Evolutionary conservation across 2,113 vertebrate genomes (phyloP).

Genomic region (Crotalus tigris): DNA sequence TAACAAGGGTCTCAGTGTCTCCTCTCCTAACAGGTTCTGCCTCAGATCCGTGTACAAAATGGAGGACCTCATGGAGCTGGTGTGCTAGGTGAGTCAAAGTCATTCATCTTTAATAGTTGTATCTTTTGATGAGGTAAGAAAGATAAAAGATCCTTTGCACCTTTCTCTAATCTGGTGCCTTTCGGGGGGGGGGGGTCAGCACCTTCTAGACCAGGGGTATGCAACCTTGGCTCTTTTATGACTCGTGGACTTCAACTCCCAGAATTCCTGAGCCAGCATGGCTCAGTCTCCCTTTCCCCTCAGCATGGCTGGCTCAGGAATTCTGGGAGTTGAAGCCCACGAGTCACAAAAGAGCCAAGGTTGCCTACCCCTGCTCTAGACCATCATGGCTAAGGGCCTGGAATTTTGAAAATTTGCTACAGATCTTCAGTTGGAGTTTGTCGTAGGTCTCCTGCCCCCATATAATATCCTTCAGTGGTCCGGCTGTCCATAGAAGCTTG

Average conservation of each 20-base stretch:
- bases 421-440: not conserved
- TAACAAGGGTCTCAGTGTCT: constrained; percentile 36
- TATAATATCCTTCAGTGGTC: not conserved
- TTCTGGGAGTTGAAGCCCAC: too few species aligned
- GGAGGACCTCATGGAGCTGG: constrained; percentile 86
- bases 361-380: too few species aligned
- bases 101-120: not conserved
- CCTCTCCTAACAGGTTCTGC: constrained; percentile 79
- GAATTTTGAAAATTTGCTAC: not conserved
- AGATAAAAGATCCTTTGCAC: not conserved
- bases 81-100: constrained; percentile 81
- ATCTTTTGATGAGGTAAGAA: not conserved
- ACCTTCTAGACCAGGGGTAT: not conserved
- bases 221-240: too few species aligned
- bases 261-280: too few species aligned
- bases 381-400: not conserved
- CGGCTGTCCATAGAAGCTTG: not conserved
- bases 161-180: not conserved
- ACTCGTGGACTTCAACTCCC: too few species aligned
- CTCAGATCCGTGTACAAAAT: constrained; percentile 81
- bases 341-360: too few species aligned
- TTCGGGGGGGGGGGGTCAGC: not conserved
- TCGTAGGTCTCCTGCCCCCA: not conserved
- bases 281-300: too few species aligned
- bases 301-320: too few species aligned